Percentiles rank a stretch among this genome's conserved stretches.
phyloP scores from a whole-genome alignment of 2,888 invertebrate genomes.

The Aproaerema taeniolella region DNA sequence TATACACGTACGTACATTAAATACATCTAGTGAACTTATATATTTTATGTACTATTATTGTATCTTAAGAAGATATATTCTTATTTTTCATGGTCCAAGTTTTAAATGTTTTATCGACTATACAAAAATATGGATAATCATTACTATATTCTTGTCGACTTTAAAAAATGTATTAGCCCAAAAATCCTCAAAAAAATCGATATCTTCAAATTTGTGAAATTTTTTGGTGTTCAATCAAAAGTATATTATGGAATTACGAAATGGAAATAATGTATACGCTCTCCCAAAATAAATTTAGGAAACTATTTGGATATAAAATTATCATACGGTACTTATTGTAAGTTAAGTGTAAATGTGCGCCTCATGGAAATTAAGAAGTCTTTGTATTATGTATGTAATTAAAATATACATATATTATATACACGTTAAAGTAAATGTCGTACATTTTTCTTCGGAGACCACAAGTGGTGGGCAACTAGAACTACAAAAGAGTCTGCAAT shows the following conservation, averaged over 20 bases:
- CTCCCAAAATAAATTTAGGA: conserved; percentile 72
- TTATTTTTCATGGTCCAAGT: conserved; percentile 78
- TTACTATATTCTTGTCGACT: conserved; percentile 75
- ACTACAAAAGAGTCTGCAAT: conserved; percentile 39
- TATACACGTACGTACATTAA: conserved; percentile 62
- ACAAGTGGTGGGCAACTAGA: conserved; percentile 56
- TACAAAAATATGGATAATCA: conserved; percentile 76
- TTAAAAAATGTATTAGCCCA: conserved; percentile 67
- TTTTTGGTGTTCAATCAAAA: conserved; percentile 75
- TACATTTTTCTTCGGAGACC: conserved; percentile 70
- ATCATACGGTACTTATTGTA: conserved; percentile 68
- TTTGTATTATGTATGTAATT: conserved; percentile 75
- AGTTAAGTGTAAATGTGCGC: conserved; percentile 72
- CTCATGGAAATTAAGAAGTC: conserved; percentile 72
- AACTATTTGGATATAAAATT: conserved; percentile 73
- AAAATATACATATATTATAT: conserved; percentile 76
- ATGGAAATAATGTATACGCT: conserved; percentile 74
- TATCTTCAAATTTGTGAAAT: conserved; percentile 73
- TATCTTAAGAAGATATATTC: conserved; percentile 77
- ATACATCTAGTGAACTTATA: conserved; percentile 75
- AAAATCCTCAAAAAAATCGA: conserved; percentile 64
- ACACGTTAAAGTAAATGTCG: conserved; percentile 69
- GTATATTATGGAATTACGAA: conserved; percentile 65
- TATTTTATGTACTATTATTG: conserved; percentile 77
- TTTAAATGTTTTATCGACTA: conserved; percentile 78